A percentile compares a stretch with the other conserved stretches of the same genome.
phyloP scores from a whole-genome alignment of 64 coral and sea anemone species.

The Dendronephthya gigantea region DNA sequence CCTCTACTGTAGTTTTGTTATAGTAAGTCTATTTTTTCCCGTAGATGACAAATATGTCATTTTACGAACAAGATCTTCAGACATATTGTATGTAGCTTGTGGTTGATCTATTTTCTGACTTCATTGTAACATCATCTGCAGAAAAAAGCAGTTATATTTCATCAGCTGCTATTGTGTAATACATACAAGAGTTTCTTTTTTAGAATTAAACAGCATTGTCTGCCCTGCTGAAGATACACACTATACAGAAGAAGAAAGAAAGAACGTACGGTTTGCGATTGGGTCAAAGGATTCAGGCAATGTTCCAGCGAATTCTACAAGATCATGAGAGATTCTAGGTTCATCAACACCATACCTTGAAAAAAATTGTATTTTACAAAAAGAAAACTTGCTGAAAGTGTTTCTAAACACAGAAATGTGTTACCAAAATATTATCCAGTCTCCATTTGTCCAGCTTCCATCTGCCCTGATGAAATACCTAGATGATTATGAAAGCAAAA shows the following conservation, averaged over 20 bases:
- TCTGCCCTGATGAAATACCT: conserved; percentile 19
- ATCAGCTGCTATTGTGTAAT: no score
- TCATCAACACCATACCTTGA: not conserved
- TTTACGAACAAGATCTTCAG: not conserved
- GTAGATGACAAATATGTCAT: no score
- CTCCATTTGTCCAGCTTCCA: not conserved
- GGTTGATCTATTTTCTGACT: not conserved
- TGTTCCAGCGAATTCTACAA: not conserved
- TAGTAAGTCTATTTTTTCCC: no score
- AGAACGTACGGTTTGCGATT: not conserved
- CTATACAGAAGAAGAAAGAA: not conserved
- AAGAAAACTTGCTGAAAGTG: no score
- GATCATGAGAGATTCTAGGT: not conserved
- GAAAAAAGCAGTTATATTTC: not conserved
- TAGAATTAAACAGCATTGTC: no score
- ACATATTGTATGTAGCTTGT: conserved; percentile 2
- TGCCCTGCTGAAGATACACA: not conserved
- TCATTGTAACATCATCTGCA: not conserved
- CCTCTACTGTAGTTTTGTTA: no score
- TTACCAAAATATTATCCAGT: conserved; percentile 15
- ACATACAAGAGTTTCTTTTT: no score
- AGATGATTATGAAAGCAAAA: not conserved
- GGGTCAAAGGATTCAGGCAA: not conserved
- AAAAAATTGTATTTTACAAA: not conserved
- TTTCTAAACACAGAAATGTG: no score